These are phyloP conservation scores for Dyspetes luteomarginatus DNA, from an alignment of 2,888 invertebrate genomes.

Conservation along the genomic window DNA sequence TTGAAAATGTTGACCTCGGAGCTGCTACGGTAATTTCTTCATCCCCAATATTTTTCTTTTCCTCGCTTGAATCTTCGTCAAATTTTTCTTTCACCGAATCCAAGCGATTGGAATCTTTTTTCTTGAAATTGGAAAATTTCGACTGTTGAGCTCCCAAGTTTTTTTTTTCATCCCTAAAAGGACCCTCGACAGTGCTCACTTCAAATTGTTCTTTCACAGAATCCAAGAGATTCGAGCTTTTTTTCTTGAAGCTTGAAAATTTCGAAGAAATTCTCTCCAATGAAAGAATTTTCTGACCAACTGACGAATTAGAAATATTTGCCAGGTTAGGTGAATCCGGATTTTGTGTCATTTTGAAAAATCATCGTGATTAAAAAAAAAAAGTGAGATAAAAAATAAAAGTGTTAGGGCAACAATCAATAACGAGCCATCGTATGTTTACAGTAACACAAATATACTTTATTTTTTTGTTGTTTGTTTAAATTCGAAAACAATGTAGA, in stretches of 20 bases:
- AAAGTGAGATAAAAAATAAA: not conserved
- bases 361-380: not conserved
- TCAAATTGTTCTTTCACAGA: slow-evolving; percentile 23
- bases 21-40: not conserved
- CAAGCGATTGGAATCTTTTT: too few species aligned
- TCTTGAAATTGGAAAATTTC: not conserved
- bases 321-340: slow-evolving; percentile 9
- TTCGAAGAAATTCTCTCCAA: not conserved
- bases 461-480: slow-evolving; percentile 37
- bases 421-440: not conserved
- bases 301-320: not conserved
- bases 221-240: not conserved
- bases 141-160: not conserved
- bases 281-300: not conserved
- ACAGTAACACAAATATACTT: slow-evolving; percentile 66
- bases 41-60: too few species aligned
- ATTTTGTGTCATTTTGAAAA: slow-evolving; percentile 39
- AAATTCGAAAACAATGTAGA: slow-evolving; percentile 58
- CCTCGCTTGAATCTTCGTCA: too few species aligned
- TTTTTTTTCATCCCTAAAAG: not conserved
- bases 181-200: too few species aligned
- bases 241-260: slow-evolving; percentile 30
- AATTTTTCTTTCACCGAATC: too few species aligned
- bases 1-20: not conserved
- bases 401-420: not conserved